Conservation (phyloP, 2,797 vertebrate species). For the Loriculus beryllinus region DNA sequence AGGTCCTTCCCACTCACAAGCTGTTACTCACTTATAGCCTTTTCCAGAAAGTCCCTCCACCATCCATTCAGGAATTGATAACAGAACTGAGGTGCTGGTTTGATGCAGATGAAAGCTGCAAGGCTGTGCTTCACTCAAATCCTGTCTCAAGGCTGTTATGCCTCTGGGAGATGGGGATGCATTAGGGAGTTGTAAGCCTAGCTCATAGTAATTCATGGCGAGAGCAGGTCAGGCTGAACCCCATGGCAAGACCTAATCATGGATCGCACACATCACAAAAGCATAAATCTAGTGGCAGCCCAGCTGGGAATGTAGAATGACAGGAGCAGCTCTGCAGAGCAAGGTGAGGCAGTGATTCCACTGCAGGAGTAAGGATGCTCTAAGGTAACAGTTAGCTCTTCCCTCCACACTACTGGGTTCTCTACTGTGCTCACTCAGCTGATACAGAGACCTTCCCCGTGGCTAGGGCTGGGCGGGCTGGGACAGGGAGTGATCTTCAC, state of each 20-base stretch:
- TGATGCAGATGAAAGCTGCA: background rate
- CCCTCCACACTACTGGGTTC: background rate
- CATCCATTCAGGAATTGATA: background rate
- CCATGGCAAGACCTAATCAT: background rate
- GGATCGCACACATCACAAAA: background rate
- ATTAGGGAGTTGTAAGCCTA: background rate
- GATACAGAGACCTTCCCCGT: background rate
- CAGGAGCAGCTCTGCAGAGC: fast-evolving
- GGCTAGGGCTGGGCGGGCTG: background rate
- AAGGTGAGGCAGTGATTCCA: background rate
- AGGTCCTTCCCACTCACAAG: background rate
- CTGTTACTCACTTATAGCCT: background rate
- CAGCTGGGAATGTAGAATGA: background rate
- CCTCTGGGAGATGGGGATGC: background rate
- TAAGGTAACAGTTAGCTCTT: background rate
- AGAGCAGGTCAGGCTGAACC: background rate
- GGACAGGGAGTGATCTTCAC: background rate
- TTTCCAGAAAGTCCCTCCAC: background rate
- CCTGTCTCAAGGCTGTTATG: fast-evolving
- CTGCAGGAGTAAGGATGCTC: background rate
- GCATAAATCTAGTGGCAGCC: fast-evolving
- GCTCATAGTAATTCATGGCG: background rate
- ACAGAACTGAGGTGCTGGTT: background rate
- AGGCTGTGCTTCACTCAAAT: background rate
- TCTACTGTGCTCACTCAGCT: background rate